These are phyloP conservation scores for Spongilla lacustris DNA, from an alignment of 37 sponge, comb jelly and placozoan genomes.

Conservation along the genomic window DNA sequence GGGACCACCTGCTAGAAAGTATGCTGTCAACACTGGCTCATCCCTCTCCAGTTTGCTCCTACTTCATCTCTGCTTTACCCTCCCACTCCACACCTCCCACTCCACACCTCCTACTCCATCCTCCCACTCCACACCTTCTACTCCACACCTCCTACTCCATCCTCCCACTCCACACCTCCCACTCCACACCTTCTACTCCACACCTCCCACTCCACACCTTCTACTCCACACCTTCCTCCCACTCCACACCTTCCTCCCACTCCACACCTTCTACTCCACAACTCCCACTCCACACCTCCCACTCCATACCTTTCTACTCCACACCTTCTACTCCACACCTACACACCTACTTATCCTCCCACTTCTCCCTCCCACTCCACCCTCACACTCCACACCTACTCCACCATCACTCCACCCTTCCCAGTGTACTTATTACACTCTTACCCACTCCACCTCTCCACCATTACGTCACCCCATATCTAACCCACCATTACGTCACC, in stretches of 20 bases:
- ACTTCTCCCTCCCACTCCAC: too few species aligned
- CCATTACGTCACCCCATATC: too few species aligned
- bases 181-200: background rate
- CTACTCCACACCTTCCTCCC: background rate
- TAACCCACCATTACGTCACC: too few species aligned
- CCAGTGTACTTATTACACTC: too few species aligned
- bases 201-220: background rate
- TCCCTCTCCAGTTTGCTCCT: background rate
- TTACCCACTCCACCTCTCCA: too few species aligned
- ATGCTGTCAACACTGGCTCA: background rate
- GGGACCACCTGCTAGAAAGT: conserved; percentile 55
- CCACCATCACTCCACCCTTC: too few species aligned
- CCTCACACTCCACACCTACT: too few species aligned
- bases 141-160: background rate
- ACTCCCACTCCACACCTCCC: background rate
- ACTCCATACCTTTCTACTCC: background rate
- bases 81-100: background rate
- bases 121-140: background rate
- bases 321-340: conserved; percentile 4
- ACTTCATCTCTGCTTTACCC: background rate
- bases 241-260: too few species aligned
- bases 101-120: background rate
- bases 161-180: background rate
- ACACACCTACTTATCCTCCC: too few species aligned
- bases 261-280: background rate